Conservation (phyloP, 2,888 invertebrate species). For the Eubasilissa splendida region DNA sequence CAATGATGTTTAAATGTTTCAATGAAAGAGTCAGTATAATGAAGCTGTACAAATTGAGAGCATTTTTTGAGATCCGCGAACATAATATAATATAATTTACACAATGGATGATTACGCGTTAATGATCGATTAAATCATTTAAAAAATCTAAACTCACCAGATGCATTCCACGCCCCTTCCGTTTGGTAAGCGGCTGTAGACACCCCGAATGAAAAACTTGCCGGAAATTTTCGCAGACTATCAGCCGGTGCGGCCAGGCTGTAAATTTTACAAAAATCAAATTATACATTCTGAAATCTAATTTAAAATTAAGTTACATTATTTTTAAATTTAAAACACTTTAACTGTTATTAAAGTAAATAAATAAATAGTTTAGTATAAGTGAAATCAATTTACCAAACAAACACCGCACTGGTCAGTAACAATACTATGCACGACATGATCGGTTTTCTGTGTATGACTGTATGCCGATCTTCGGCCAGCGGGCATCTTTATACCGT, state of each 20-base stretch:
- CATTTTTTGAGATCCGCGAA: too few species aligned
- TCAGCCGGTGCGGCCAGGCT: not conserved
- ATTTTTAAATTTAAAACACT: too few species aligned
- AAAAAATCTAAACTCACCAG: slow-evolving; percentile 38
- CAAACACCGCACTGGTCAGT: not conserved
- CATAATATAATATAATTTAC: too few species aligned
- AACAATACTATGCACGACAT: slow-evolving; percentile 2
- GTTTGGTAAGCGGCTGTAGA: slow-evolving; percentile 55
- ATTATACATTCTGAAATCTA: not conserved
- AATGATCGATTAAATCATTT: too few species aligned
- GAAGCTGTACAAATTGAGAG: too few species aligned
- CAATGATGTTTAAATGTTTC: too few species aligned
- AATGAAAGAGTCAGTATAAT: too few species aligned
- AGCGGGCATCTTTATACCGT: slow-evolving; percentile 1
- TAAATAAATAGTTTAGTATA: too few species aligned
- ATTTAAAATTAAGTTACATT: not conserved
- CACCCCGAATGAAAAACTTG: slow-evolving; percentile 51
- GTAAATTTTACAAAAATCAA: too few species aligned
- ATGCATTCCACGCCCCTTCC: slow-evolving; percentile 54
- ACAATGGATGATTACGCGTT: too few species aligned
- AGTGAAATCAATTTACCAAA: not conserved
- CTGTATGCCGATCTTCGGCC: not conserved
- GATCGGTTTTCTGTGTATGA: not conserved
- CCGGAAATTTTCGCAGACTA: slow-evolving; percentile 44
- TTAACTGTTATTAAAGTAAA: too few species aligned